Conservation (phyloP, 2,113 vertebrate species). For the Oxyura jamaicensis region DNA sequence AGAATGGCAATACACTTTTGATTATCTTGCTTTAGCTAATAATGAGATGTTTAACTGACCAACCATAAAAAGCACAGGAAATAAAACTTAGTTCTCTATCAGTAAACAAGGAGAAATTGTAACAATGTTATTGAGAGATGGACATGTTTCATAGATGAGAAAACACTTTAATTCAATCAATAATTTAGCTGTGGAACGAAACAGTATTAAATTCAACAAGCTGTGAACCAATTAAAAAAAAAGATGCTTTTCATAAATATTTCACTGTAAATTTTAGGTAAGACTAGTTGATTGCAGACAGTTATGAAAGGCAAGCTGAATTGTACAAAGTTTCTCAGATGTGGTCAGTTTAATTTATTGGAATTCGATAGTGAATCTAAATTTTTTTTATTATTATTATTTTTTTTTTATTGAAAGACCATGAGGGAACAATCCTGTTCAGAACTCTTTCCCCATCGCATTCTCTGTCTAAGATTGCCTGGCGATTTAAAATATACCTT, state of each 20-base stretch:
- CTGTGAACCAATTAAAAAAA: not conserved
- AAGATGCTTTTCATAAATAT: not conserved
- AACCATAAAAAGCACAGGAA: not conserved
- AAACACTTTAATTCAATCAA: constrained; percentile 12
- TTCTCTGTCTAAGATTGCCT: constrained; percentile 39
- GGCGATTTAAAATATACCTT: constrained; percentile 24
- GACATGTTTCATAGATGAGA: not conserved
- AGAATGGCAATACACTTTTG: not conserved
- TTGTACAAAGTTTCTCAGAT: constrained; percentile 43
- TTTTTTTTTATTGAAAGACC: constrained; percentile 47
- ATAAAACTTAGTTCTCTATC: not conserved
- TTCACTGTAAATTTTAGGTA: not conserved
- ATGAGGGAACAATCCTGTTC: constrained; percentile 25
- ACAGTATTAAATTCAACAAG: not conserved
- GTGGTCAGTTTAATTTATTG: constrained; percentile 34
- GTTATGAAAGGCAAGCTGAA: constrained; percentile 40
- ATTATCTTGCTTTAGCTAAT: not conserved
- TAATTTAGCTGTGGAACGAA: not conserved
- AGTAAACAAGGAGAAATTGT: not conserved
- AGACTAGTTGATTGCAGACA: not conserved
- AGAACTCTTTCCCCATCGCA: constrained; percentile 24
- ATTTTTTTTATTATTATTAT: constrained; percentile 2
- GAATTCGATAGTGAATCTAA: constrained; percentile 40
- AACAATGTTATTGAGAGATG: not conserved
- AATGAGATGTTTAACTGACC: not conserved